Conservation (phyloP, 2,113 vertebrate genomes). For the Gorsachius goisagi region DNA sequence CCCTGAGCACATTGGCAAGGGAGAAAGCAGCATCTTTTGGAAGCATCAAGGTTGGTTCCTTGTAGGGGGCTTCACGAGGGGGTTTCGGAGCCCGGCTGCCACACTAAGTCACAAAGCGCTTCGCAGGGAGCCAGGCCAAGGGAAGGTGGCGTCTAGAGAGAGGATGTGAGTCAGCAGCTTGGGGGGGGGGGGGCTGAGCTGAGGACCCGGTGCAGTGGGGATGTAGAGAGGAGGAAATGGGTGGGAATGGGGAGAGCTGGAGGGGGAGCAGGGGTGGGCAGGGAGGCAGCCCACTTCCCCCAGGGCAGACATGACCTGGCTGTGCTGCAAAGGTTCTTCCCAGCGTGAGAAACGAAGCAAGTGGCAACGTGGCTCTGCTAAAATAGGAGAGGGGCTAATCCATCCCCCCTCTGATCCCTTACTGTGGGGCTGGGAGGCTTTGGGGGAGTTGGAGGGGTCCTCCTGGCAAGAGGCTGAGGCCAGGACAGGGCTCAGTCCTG, state of each 20-base stretch:
- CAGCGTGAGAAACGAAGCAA: background rate
- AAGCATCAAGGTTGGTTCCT: background rate
- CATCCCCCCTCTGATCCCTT: background rate
- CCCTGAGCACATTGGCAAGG: fast-evolving
- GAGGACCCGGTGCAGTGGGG: background rate
- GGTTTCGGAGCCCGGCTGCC: background rate
- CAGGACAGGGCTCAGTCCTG: background rate
- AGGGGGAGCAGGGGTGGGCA: background rate
- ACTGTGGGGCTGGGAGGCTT: background rate
- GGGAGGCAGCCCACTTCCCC: background rate
- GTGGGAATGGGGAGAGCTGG: background rate
- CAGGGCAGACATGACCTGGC: background rate
- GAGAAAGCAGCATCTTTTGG: background rate
- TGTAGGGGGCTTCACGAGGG: background rate
- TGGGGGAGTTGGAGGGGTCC: background rate
- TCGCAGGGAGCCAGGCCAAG: slow-evolving; percentile 7
- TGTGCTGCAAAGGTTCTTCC: background rate
- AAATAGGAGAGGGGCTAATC: background rate
- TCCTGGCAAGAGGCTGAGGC: background rate
- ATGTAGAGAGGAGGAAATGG: background rate
- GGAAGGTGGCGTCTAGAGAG: background rate
- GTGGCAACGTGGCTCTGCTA: background rate
- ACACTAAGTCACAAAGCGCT: background rate
- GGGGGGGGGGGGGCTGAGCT: background rate
- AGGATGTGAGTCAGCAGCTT: slow-evolving; percentile 60